Conservation (phyloP, 2,113 vertebrate genomes). For the Eublepharis macularius region DNA sequence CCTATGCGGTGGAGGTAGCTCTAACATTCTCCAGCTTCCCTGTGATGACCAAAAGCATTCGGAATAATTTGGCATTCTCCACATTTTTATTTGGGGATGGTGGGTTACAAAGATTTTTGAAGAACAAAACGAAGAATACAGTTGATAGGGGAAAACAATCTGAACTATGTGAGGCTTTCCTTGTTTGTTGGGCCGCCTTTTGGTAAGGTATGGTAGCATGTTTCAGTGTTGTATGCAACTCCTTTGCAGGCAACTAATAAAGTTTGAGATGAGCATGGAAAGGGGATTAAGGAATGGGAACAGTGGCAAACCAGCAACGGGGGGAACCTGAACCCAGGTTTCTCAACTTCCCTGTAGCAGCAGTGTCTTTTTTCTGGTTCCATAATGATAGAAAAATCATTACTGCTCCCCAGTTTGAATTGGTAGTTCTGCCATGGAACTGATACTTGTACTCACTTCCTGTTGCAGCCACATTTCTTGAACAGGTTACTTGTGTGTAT, state of each 20-base stretch:
- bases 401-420: background rate
- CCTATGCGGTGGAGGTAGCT: background rate
- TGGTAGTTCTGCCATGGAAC: background rate
- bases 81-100: background rate
- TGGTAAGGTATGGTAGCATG: background rate
- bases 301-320: background rate
- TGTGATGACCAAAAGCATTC: background rate
- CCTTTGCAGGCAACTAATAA: background rate
- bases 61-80: background rate
- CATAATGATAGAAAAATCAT: background rate
- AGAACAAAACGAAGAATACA: background rate
- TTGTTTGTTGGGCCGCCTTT: background rate
- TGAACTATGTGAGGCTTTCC: background rate
- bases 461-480: background rate
- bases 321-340: background rate
- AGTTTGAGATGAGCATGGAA: background rate
- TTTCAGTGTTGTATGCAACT: background rate
- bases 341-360: background rate
- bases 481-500: background rate
- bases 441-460: background rate
- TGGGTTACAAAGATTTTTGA: background rate
- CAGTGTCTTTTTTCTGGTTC: background rate
- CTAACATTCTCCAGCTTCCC: background rate
- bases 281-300: background rate
- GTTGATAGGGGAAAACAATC: background rate